A percentile compares a stretch with the other conserved stretches of the same genome.
phyloP scores from a whole-genome alignment of 2,113 vertebrate genomes.

The Tichodroma muraria region DNA sequence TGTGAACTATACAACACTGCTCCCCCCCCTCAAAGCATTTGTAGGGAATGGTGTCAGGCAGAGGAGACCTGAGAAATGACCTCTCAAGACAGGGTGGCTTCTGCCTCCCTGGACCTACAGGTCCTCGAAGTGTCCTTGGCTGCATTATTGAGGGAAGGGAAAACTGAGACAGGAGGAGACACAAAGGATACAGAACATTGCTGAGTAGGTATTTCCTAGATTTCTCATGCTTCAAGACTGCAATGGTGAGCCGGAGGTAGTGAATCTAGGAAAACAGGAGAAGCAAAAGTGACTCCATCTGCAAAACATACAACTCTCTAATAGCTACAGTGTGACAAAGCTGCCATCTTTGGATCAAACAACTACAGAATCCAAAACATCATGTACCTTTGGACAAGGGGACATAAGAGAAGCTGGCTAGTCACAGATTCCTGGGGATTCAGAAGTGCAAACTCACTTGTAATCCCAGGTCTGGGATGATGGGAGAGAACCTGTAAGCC shows the following conservation, averaged over 20 bases:
- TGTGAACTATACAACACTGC: not conserved
- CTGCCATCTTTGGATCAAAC: not conserved
- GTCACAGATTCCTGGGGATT: not conserved
- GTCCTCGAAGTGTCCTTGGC: not conserved
- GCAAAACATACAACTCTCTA: not conserved
- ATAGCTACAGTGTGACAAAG: not conserved
- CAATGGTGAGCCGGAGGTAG: constrained; percentile 90
- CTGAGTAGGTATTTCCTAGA: constrained; percentile 93
- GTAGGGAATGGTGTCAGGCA: not conserved
- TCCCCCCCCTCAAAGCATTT: not conserved
- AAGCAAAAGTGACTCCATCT: not conserved
- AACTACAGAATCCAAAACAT: not conserved
- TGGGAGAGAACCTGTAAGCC: constrained; percentile 95
- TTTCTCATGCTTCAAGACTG: constrained; percentile 90
- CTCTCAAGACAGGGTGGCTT: not conserved
- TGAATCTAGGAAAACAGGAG: constrained; percentile 78
- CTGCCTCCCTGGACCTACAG: not conserved
- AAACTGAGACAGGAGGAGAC: not conserved
- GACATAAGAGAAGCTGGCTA: not conserved
- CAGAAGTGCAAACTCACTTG: constrained; percentile 75
- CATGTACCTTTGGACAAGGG: not conserved
- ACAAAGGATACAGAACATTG: constrained; percentile 93
- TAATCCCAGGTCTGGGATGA: constrained; percentile 93
- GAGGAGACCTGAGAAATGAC: not conserved
- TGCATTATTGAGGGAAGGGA: not conserved